A percentile compares a stretch with the other conserved stretches of the same genome.
Evolutionary conservation across 2,888 invertebrate genomes (phyloP).

Genomic region (Dicroscelio sp.): DNA sequence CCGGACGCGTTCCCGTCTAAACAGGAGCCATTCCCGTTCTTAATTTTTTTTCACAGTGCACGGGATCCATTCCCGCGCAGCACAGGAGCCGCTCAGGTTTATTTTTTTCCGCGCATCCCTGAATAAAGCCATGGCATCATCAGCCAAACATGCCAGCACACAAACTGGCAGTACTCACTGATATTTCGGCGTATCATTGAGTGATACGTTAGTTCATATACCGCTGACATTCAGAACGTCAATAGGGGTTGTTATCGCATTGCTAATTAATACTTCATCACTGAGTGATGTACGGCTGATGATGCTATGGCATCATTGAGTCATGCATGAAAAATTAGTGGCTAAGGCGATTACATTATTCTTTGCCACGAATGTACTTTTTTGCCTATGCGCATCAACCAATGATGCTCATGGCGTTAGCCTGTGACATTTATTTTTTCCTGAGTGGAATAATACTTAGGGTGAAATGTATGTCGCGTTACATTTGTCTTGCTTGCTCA

Average conservation of each 20-base stretch:
- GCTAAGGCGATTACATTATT: background rate
- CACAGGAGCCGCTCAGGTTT: too few species aligned
- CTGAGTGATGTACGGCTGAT: background rate
- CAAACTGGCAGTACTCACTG: background rate
- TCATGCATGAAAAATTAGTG: background rate
- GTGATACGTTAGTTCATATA: background rate
- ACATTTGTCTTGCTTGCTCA: too few species aligned
- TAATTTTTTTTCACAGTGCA: too few species aligned
- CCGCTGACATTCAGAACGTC: background rate
- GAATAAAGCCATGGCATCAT: background rate
- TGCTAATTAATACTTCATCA: background rate
- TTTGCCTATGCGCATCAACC: too few species aligned
- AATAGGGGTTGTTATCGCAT: background rate
- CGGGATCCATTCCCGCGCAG: too few species aligned
- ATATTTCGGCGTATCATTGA: slow-evolving; percentile 1
- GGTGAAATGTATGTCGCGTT: too few species aligned
- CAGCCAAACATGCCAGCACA: background rate
- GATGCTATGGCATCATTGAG: background rate
- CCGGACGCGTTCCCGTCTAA: too few species aligned
- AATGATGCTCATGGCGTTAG: too few species aligned
- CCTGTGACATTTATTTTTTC: background rate
- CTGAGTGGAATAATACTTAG: background rate
- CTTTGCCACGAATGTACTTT: background rate
- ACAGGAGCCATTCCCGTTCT: too few species aligned
- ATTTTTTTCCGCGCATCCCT: background rate